Percentiles rank a stretch among this genome's conserved stretches.
These are phyloP conservation scores for Okapia johnstoni DNA, from an alignment of 2,113 vertebrate genomes.

Conservation along the genomic window DNA sequence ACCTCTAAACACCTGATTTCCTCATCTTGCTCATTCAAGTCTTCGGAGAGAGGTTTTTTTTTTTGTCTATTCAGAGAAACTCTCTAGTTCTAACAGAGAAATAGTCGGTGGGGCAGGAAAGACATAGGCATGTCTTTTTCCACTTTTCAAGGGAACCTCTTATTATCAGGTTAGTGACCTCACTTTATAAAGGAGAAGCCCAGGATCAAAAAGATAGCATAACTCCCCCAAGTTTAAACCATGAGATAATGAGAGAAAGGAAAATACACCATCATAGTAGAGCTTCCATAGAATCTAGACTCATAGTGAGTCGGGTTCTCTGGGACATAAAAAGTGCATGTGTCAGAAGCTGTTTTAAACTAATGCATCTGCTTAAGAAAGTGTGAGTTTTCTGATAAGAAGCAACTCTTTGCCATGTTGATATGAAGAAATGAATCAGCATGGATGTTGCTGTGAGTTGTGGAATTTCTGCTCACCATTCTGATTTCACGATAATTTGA, in stretches of 20 bases:
- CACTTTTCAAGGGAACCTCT: neutral
- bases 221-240: neutral
- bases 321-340: neutral
- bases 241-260: neutral
- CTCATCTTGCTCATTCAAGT: neutral
- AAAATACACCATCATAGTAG: neutral
- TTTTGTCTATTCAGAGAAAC: neutral
- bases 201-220: neutral
- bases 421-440: neutral
- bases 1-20: neutral
- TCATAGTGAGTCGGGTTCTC: neutral
- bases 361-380: neutral
- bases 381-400: neutral
- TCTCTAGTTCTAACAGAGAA: neutral
- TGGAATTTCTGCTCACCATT: neutral
- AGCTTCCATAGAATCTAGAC: neutral
- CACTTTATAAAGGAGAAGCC: neutral
- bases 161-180: neutral
- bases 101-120: neutral
- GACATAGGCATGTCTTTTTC: neutral
- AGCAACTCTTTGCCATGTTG: neutral
- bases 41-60: neutral
- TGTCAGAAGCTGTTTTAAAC: neutral
- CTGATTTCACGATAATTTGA: neutral
- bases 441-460: neutral